Base-by-base conservation (phyloP, 2,797 vertebrate genomes). In the Poeciliopsis gracilis region DNA sequence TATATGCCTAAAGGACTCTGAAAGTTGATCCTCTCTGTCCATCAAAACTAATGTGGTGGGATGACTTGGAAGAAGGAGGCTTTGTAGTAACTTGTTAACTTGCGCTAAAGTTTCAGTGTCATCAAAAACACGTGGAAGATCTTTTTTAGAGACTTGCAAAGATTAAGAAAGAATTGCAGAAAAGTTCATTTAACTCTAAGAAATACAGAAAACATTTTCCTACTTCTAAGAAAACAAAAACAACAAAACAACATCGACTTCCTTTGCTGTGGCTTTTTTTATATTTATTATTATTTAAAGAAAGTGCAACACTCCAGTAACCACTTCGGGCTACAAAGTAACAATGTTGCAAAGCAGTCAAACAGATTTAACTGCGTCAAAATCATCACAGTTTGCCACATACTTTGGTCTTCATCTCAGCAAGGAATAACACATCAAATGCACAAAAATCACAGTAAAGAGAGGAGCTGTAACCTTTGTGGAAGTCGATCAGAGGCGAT, bases 401-500 rank as follows among this genome's bases (percentile, higher is more conserved):
- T 82, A 88, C 90, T 86, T 84, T 78, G 28, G 80, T 87, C 85
- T 86, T 91, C 83, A 92, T 91, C 90, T 87, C 86, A 89, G 89
- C 77, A 18, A 89, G 87, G 88, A 93, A 92, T 84, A 93, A 89
- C 87, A 91, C 91, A 91, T 94, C 89, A 93, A 94, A 92, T 88
- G 84, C 91, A 92, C 89, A 91, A 92, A 73, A 94, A 94, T 92
- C 91, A 93, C 87, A 92, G 87, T 85, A 90, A 90, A 93, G 88
- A 90, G 86, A 93, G 90, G 86, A 89, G 90, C 91, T 84, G 93
- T 91, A 94, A 94, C 94, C 92, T 94, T 94, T 94, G 89, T 94
- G 93, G 92, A 93, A 95, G 93, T 94, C 89, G 93, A 94, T 95
- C 93, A 93, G 91, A 93, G 90, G 87, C 90, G 90, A 93, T 92